Percentiles rank a stretch among this genome's conserved stretches.
These are phyloP conservation scores for Stigmatopora nigra DNA, from an alignment of 2,113 vertebrate genomes.

Conservation along the genomic window DNA sequence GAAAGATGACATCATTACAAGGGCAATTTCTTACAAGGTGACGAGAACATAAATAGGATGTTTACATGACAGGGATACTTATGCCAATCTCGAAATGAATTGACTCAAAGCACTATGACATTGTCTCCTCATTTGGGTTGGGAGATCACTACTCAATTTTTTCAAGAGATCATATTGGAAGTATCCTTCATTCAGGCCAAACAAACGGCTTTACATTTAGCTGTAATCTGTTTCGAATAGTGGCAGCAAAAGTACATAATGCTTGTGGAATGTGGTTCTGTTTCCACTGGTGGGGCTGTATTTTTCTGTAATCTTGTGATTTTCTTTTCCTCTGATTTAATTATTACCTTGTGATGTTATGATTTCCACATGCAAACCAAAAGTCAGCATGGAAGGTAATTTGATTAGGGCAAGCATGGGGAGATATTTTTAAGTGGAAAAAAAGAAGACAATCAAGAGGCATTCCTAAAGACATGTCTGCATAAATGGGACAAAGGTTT, in stretches of 20 bases:
- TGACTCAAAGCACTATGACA: no score
- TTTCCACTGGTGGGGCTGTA: not conserved
- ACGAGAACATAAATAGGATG: slow-evolving; percentile 4
- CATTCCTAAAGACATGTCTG: slow-evolving; percentile 4
- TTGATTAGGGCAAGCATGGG: not conserved
- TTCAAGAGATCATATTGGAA: no score
- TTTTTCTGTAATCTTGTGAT: not conserved
- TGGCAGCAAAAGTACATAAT: not conserved
- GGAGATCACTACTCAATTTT: no score
- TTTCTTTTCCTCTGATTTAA: not conserved
- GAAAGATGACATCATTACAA: slow-evolving; percentile 52
- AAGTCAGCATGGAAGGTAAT: not conserved
- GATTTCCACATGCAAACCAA: not conserved
- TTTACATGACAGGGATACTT: slow-evolving; percentile 26
- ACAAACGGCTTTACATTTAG: not conserved
- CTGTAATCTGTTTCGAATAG: not conserved
- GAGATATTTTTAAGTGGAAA: not conserved
- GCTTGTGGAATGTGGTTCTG: not conserved
- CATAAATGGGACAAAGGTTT: slow-evolving; percentile 29
- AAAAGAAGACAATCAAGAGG: not conserved
- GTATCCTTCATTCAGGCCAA: no score
- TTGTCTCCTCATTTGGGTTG: no score
- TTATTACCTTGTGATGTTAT: not conserved
- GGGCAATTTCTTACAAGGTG: slow-evolving; percentile 41
- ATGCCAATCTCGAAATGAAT: no score